Percentiles rank a stretch among this genome's conserved stretches.
Evolutionary conservation across 2,797 vertebrate genomes (phyloP).

Genomic region (Tragopan temminckii): DNA sequence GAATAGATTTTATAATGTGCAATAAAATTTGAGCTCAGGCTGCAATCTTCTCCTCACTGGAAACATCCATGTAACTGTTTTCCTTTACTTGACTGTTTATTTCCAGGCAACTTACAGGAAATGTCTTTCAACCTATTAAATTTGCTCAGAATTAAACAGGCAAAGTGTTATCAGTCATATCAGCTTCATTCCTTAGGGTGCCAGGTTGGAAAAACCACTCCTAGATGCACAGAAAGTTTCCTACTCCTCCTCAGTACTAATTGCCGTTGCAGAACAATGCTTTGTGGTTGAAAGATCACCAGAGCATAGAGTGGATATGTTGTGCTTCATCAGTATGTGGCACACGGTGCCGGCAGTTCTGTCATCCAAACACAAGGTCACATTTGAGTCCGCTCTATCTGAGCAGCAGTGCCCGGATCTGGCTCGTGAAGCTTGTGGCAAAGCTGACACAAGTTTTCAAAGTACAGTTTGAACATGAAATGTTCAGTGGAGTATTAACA

Average conservation of each 20-base stretch:
- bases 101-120: background rate
- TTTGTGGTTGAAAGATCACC: background rate
- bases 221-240: background rate
- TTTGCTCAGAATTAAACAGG: background rate
- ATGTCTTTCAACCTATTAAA: background rate
- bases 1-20: background rate
- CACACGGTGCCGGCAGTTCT: background rate
- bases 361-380: background rate
- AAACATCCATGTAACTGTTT: background rate
- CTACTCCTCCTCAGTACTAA: background rate
- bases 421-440: background rate
- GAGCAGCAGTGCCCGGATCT: background rate
- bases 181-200: background rate
- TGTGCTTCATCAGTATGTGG: background rate
- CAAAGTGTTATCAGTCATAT: background rate
- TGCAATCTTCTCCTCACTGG: background rate
- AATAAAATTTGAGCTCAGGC: background rate
- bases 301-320: background rate
- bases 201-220: background rate
- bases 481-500: background rate
- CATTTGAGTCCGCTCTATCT: background rate
- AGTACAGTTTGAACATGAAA: background rate
- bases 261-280: background rate
- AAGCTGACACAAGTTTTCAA: background rate
- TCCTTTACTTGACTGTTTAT: background rate